Percentiles rank a stretch among this genome's conserved stretches.
Conservation (phyloP, 2,888 invertebrate species). For the Machimus atricapillus region DNA sequence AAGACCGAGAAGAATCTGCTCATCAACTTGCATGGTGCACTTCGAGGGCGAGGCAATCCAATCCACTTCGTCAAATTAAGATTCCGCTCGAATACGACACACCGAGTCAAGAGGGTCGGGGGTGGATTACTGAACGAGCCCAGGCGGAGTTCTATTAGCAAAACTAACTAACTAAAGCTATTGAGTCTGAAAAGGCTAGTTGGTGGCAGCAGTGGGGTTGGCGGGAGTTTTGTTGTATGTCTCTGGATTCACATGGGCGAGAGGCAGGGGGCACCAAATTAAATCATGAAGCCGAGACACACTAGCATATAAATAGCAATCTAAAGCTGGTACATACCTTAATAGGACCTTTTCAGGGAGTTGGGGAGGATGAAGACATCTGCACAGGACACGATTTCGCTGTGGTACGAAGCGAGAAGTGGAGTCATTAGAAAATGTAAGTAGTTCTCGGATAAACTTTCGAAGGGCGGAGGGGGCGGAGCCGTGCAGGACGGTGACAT, state of each 20-base stretch:
- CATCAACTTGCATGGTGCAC: constrained; percentile 12
- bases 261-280: constrained; percentile 12
- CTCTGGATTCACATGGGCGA: background rate
- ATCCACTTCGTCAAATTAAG: constrained; percentile 36
- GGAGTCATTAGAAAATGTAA: constrained; percentile 31
- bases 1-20: background rate
- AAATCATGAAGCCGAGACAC: constrained; percentile 23
- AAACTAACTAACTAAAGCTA: constrained; percentile 33
- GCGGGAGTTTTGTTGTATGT: background rate
- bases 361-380: background rate
- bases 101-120: background rate
- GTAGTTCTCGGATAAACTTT: background rate
- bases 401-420: background rate
- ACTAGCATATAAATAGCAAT: constrained; percentile 26
- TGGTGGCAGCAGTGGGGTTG: background rate
- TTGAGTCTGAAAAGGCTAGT: background rate
- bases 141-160: background rate
- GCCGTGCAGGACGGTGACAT: background rate
- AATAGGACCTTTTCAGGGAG: background rate
- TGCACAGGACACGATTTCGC: background rate
- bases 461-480: background rate
- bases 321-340: background rate
- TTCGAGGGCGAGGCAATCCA: background rate
- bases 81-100: constrained; percentile 26
- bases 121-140: background rate